These are phyloP conservation scores for Sarcophaga carnaria DNA, from an alignment of 2,888 invertebrate species.

Conservation along the genomic window DNA sequence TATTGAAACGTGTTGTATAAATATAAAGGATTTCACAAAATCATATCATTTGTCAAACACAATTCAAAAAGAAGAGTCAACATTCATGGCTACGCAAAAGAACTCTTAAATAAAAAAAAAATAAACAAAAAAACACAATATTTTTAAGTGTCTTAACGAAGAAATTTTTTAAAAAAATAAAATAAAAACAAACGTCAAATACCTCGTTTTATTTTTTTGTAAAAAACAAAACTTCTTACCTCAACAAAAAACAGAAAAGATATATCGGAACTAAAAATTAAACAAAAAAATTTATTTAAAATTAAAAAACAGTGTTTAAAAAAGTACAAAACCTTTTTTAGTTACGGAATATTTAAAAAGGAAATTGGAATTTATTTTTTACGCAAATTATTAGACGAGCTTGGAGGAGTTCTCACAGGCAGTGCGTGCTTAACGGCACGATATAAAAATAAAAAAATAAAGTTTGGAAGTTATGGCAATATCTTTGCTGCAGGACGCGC, in stretches of 20 bases:
- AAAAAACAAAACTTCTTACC: conserved; percentile 70
- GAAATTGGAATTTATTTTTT: conserved; percentile 25
- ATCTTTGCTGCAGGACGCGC: conserved; percentile 81
- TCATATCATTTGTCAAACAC: conserved; percentile 62
- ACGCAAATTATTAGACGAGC: not conserved
- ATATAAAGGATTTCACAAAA: conserved; percentile 35
- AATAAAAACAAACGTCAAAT: conserved; percentile 60
- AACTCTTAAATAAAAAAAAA: not conserved
- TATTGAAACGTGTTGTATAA: conserved; percentile 59
- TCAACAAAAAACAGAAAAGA: conserved; percentile 69
- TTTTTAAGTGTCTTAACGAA: conserved; percentile 61
- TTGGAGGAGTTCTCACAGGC: too few species aligned
- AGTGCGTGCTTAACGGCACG: conserved; percentile 8
- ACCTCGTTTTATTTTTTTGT: conserved; percentile 48
- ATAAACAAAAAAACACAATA: not conserved
- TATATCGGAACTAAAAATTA: conserved; percentile 14
- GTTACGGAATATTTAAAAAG: conserved; percentile 42
- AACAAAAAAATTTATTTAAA: conserved; percentile 45
- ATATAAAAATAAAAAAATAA: conserved; percentile 26
- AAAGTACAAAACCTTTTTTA: conserved; percentile 56
- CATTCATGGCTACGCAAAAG: conserved; percentile 31
- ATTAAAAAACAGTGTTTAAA: conserved; percentile 6
- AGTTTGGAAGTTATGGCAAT: conserved; percentile 77
- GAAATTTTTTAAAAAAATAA: conserved; percentile 1
- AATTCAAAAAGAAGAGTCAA: conserved; percentile 53